phyloP scores from a whole-genome alignment of 1,140 invertebrate species.

The Aphaenogaster rudis region DNA sequence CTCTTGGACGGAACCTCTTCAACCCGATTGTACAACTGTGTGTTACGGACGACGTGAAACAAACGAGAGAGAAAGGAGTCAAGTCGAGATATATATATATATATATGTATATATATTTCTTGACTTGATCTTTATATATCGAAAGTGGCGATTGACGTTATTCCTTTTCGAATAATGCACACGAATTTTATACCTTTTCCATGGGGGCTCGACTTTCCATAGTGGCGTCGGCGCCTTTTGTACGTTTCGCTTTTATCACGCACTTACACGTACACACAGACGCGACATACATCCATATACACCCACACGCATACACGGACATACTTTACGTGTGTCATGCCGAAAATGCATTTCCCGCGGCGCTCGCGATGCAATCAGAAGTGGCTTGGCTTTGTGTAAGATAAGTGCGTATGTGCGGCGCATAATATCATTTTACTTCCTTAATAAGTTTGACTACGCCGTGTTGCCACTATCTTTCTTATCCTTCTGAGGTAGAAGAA shows the following conservation, averaged over 20 bases:
- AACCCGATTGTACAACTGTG: slow-evolving; percentile 25
- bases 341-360: slow-evolving; percentile 47
- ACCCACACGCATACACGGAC: background rate
- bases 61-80: slow-evolving; percentile 12
- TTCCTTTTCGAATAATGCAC: slow-evolving; percentile 41
- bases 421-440: slow-evolving; percentile 19
- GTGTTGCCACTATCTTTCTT: background rate
- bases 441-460: background rate
- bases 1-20: background rate
- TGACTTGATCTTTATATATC: slow-evolving; percentile 8
- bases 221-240: slow-evolving; percentile 66
- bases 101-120: background rate
- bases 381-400: slow-evolving; percentile 48
- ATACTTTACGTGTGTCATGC: slow-evolving; percentile 36
- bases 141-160: slow-evolving; percentile 31
- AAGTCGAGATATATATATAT: background rate
- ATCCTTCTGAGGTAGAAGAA: background rate
- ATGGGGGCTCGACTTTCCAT: slow-evolving; percentile 74
- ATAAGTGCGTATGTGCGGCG: slow-evolving; percentile 29
- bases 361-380: slow-evolving; percentile 37
- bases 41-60: slow-evolving; percentile 30
- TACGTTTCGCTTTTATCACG: slow-evolving; percentile 63
- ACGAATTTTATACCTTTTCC: slow-evolving; percentile 82
- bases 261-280: slow-evolving; percentile 36
- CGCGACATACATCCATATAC: slow-evolving; percentile 27